These are phyloP conservation scores for Drosophila multiciliata DNA, from an alignment of 2,888 invertebrate genomes.

Conservation along the genomic window DNA sequence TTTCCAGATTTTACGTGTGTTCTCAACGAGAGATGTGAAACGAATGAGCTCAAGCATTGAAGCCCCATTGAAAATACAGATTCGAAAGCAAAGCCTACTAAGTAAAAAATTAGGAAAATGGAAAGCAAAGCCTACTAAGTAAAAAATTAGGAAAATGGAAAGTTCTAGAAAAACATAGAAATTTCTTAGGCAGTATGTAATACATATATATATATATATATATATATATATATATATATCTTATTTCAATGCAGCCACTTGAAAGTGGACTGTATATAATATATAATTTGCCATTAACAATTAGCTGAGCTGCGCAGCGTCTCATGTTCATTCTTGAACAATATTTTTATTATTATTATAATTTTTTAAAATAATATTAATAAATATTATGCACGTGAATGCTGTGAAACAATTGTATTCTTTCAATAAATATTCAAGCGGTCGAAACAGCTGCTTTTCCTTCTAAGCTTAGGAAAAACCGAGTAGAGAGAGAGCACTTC, in stretches of 20 bases:
- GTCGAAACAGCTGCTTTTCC: not conserved
- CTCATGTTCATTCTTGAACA: no score
- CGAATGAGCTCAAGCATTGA: constrained; percentile 30
- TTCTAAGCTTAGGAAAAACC: not conserved
- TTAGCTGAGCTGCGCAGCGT: no score
- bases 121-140: no score
- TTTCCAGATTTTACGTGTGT: constrained; percentile 23
- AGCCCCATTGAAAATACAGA: rapidly evolving
- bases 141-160: no score
- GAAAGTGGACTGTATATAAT: no score
- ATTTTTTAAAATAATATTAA: not conserved
- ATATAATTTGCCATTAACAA: no score
- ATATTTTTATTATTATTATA: not conserved
- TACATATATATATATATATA: no score
- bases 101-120: not conserved
- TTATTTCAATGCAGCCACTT: no score
- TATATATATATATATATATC: no score
- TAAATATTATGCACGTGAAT: no score
- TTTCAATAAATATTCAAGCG: not conserved
- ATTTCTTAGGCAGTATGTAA: not conserved
- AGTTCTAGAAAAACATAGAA: not conserved
- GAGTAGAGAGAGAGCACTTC: not conserved
- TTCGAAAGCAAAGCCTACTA: constrained; percentile 18
- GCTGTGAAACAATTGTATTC: no score
- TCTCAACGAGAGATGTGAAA: constrained; percentile 18